These are phyloP conservation scores for Passer domesticus DNA, from an alignment of 2,113 vertebrate species.

Conservation along the genomic window DNA sequence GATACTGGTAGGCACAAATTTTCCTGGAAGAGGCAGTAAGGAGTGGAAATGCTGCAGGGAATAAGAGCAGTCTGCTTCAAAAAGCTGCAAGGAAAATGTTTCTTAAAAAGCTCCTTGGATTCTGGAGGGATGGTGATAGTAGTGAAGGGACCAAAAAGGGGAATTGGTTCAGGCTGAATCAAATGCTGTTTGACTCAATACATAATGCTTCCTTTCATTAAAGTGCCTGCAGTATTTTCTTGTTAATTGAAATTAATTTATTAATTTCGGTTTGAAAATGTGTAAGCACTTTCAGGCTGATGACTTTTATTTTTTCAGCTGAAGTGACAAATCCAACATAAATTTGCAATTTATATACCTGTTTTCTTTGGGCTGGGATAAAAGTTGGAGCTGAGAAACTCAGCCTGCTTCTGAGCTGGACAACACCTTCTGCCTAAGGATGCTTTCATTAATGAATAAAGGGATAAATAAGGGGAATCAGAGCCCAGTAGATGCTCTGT, in stretches of 20 bases:
- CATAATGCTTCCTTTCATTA: constrained; percentile 40
- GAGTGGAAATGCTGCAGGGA: not conserved
- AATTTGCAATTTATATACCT: constrained; percentile 16
- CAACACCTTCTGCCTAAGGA: constrained; percentile 36
- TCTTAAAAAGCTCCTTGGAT: not conserved
- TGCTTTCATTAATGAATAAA: constrained; percentile 20
- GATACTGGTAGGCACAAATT: not conserved
- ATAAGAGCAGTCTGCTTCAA: not conserved
- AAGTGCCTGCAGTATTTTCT: not conserved
- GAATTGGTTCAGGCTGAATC: not conserved
- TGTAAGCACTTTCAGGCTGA: constrained; percentile 4
- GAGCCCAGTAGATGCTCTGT: not conserved
- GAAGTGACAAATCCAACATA: constrained; percentile 51
- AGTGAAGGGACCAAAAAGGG: not conserved
- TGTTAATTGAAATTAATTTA: constrained; percentile 43
- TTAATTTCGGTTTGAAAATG: constrained; percentile 17
- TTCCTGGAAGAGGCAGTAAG: not conserved
- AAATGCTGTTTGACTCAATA: not conserved
- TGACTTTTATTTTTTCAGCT: constrained; percentile 62
- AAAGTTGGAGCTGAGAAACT: constrained; percentile 34
- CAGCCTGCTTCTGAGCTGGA: constrained; percentile 35
- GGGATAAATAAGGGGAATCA: not conserved
- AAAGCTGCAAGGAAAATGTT: not conserved
- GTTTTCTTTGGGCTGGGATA: constrained; percentile 52
- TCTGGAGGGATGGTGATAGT: not conserved